phyloP scores from a whole-genome alignment of 2,113 vertebrate genomes.

The Garra rufa region DNA sequence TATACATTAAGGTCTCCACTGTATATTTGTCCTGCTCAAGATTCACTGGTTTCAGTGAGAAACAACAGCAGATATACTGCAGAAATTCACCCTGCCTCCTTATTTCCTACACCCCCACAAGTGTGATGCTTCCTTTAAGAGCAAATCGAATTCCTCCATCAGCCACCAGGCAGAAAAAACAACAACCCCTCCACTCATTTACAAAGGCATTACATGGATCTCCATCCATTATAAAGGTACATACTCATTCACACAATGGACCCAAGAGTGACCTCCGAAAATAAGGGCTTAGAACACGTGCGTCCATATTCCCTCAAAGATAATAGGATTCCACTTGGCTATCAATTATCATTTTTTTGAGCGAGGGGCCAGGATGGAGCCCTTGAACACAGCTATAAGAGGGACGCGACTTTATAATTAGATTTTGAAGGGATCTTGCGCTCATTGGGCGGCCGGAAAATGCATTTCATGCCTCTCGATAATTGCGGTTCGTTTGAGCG shows the following conservation, averaged over 20 bases:
- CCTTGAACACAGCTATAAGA: slow-evolving; percentile 43
- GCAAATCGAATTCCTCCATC: slow-evolving; percentile 45
- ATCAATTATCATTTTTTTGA: slow-evolving; percentile 60
- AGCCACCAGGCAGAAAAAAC: slow-evolving; percentile 49
- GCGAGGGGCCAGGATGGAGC: slow-evolving; percentile 31
- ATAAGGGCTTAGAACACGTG: slow-evolving; percentile 58
- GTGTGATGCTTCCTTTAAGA: slow-evolving; percentile 44
- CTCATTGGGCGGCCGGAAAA: slow-evolving; percentile 32
- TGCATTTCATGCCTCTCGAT: slow-evolving; percentile 51
- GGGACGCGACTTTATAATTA: slow-evolving; percentile 55
- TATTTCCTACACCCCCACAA: neutral
- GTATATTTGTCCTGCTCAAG: neutral
- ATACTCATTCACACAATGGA: slow-evolving; percentile 62
- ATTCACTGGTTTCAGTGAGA: neutral
- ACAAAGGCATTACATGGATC: slow-evolving; percentile 65
- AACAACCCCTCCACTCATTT: slow-evolving; percentile 61
- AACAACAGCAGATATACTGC: neutral
- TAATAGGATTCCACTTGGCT: slow-evolving; percentile 65
- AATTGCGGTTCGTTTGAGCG: slow-evolving; percentile 48
- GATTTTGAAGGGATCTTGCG: slow-evolving; percentile 51
- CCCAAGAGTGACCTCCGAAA: slow-evolving; percentile 57
- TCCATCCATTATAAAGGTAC: slow-evolving; percentile 65
- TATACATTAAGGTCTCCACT: neutral
- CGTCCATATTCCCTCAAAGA: slow-evolving; percentile 56
- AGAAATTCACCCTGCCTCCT: neutral